Conservation (phyloP, 2,888 invertebrate genomes). For the Heliconius sara region DNA sequence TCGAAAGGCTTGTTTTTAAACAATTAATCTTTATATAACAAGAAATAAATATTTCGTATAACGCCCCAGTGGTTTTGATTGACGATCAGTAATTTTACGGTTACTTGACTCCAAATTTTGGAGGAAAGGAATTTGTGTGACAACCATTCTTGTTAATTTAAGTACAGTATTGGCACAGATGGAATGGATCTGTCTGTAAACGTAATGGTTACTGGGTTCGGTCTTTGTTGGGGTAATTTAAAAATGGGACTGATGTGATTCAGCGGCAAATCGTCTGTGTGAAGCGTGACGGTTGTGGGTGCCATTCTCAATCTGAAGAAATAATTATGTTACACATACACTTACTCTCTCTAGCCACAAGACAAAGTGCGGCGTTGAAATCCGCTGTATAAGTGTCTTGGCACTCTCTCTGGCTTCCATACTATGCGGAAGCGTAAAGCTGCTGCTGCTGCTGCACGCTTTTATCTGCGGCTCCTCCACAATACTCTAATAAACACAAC, state of each 20-base stretch:
- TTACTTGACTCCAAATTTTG: conserved; percentile 11
- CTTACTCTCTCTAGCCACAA: no score
- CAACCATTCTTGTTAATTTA: background rate
- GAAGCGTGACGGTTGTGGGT: no score
- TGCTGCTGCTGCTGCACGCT: no score
- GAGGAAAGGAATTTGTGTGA: background rate
- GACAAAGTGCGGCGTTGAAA: no score
- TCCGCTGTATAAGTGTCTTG: background rate
- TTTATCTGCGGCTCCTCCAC: no score
- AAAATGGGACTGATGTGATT: no score
- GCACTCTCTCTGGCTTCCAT: background rate
- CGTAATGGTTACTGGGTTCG: background rate
- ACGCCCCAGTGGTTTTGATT: conserved; percentile 15
- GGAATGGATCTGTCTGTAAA: background rate
- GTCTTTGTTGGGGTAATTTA: background rate
- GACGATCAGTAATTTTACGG: conserved; percentile 22
- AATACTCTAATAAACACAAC: no score
- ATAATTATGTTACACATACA: no score
- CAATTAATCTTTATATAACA: conserved; percentile 13
- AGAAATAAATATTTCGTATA: conserved; percentile 15
- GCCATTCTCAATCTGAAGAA: no score
- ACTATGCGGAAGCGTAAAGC: no score
- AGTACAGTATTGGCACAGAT: background rate
- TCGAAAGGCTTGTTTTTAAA: background rate
- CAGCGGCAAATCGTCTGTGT: background rate